Percentiles rank a stretch among this genome's conserved stretches.
Evolutionary conservation across 2,888 invertebrate genomes (phyloP).

Genomic region (Leptarthrus brevirostris): DNA sequence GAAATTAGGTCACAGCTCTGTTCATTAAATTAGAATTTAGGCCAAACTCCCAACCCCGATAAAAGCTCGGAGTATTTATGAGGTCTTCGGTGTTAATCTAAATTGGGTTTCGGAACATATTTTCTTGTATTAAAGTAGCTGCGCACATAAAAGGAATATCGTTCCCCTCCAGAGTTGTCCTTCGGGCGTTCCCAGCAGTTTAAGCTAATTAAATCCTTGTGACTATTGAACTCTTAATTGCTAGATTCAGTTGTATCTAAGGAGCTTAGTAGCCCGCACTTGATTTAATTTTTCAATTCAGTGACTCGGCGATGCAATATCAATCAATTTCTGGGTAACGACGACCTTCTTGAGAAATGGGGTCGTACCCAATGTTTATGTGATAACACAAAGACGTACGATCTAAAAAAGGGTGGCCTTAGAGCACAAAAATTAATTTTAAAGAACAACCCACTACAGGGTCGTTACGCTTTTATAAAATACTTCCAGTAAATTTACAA

Average conservation of each 20-base stretch:
- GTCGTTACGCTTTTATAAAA: not conserved
- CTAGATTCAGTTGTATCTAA: not conserved
- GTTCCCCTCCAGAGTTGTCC: not conserved
- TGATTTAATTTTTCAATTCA: conserved; percentile 39
- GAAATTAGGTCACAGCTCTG: conserved; percentile 29
- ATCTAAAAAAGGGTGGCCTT: not conserved
- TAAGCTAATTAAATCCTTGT: conserved; percentile 17
- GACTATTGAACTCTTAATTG: conserved; percentile 31
- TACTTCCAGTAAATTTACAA: not conserved
- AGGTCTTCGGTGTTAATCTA: conserved; percentile 19
- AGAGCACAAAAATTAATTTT: not conserved
- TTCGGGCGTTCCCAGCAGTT: not conserved
- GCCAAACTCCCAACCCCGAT: conserved; percentile 34
- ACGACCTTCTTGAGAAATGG: conserved; percentile 6
- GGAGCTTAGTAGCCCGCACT: not conserved
- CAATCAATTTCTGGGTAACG: conserved; percentile 12
- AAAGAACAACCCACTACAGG: not conserved
- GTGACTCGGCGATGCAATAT: conserved; percentile 22
- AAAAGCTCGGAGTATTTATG: conserved; percentile 33
- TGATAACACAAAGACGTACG: not conserved
- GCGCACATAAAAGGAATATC: conserved; percentile 20
- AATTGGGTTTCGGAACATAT: conserved; percentile 29
- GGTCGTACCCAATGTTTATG: conserved; percentile 13
- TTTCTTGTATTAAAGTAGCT: not conserved
- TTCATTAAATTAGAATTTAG: conserved; percentile 29